phyloP scores from a whole-genome alignment of 2,113 vertebrate genomes.

The Phrynosoma platyrhinos region DNA sequence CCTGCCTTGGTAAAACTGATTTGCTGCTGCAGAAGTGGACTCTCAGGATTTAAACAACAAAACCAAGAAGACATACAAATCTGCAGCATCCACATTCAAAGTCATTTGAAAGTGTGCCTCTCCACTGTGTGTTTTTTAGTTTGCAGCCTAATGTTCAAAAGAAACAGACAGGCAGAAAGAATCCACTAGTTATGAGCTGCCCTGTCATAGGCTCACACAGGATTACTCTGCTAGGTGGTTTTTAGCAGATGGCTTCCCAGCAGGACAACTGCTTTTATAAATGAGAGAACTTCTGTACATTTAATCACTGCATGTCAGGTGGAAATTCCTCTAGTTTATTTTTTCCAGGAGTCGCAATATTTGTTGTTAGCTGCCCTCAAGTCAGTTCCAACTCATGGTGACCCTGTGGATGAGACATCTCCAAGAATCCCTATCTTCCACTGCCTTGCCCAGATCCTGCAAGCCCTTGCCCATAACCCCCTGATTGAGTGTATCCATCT shows the following conservation, averaged over 20 bases:
- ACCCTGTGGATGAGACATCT: too few relatives aligned
- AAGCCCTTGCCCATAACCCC: too few relatives aligned
- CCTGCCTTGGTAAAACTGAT: background rate
- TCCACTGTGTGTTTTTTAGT: background rate
- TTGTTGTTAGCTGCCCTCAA: too few relatives aligned
- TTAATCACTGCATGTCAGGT: too few relatives aligned
- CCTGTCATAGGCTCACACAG: background rate
- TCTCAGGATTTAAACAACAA: background rate
- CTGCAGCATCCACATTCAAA: background rate
- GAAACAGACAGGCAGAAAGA: background rate
- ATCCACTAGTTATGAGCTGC: background rate
- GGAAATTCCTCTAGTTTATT: background rate
- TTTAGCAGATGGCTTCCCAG: constrained; percentile 1
- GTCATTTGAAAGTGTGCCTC: background rate
- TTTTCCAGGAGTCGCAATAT: background rate
- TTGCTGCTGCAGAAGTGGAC: background rate
- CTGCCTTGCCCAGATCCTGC: too few relatives aligned
- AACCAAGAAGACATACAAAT: background rate
- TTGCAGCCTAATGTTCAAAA: background rate
- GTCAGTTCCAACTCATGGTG: too few relatives aligned
- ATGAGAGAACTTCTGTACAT: background rate
- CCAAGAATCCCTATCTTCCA: too few relatives aligned
- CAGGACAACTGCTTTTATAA: background rate
- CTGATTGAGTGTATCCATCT: too few relatives aligned
- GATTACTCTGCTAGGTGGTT: background rate